Conservation (phyloP, 92 coral and sea anemone species). For the Heliopora coerulea region DNA sequence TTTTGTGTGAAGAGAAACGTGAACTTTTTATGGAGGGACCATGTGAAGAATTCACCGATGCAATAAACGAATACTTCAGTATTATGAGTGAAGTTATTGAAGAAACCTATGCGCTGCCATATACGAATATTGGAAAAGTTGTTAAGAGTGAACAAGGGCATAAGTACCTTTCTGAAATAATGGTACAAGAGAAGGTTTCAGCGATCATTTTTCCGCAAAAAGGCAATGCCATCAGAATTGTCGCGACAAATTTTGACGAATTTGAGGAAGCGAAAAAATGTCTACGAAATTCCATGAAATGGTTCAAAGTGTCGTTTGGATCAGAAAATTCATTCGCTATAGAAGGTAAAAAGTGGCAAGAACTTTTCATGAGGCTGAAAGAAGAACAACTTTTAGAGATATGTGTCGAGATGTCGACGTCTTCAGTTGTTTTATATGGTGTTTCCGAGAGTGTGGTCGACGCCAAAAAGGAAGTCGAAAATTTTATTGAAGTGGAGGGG, state of each 20-base stretch:
- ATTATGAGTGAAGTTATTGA: constrained; percentile 36
- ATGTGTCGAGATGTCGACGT: constrained; percentile 50
- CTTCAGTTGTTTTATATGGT: constrained; percentile 49
- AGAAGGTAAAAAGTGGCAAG: background rate
- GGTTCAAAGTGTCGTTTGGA: background rate
- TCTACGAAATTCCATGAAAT: background rate
- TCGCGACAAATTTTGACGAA: background rate
- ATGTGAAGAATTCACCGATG: constrained; percentile 56
- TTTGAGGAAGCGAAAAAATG: background rate
- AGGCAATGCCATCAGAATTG: constrained; percentile 3
- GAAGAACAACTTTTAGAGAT: background rate
- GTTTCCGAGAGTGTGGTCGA: constrained; percentile 12
- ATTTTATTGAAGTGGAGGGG: background rate
- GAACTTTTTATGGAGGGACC: constrained; percentile 65
- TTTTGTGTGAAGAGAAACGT: constrained; percentile 47
- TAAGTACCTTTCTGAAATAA: constrained; percentile 55
- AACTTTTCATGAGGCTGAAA: background rate
- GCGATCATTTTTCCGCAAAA: constrained; percentile 19
- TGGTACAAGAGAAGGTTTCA: constrained; percentile 54
- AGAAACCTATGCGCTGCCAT: constrained; percentile 30
- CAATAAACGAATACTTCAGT: constrained; percentile 50
- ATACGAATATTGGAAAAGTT: constrained; percentile 47
- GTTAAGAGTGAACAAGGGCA: constrained; percentile 48
- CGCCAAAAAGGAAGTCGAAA: background rate
- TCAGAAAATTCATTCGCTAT: background rate